A percentile compares a stretch with the other conserved stretches of the same genome.
These are phyloP conservation scores for Volucella bombylans DNA, from an alignment of 2,888 invertebrate genomes.

Conservation along the genomic window DNA sequence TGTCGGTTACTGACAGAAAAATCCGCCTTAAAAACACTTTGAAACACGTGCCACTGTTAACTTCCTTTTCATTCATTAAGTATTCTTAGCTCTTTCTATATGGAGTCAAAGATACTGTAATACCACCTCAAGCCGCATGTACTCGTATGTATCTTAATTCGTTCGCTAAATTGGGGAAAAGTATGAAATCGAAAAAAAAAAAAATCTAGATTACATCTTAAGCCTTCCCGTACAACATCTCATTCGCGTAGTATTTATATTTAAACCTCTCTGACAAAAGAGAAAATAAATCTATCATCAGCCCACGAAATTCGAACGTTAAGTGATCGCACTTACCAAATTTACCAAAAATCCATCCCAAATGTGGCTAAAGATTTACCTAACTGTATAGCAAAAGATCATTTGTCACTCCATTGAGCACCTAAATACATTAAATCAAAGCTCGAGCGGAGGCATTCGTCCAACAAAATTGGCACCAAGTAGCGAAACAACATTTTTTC, in stretches of 20 bases:
- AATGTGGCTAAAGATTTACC: conserved; percentile 26
- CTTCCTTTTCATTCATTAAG: conserved; percentile 13
- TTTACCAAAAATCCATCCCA: conserved; percentile 24
- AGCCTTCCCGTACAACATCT: conserved; percentile 50
- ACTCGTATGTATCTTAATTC: not conserved
- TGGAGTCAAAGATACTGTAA: conserved; percentile 6
- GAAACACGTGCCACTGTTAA: conserved; percentile 37
- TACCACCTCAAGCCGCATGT: not conserved
- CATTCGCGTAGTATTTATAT: conserved; percentile 1
- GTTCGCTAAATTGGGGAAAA: conserved; percentile 44
- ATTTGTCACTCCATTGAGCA: conserved; percentile 45
- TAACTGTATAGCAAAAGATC: conserved; percentile 51
- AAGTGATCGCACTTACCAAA: conserved; percentile 37
- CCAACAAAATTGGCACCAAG: conserved; percentile 8
- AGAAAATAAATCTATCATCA: conserved; percentile 20
- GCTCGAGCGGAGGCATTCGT: conserved; percentile 17
- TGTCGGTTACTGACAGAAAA: conserved; percentile 13
- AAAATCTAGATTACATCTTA: conserved; percentile 64
- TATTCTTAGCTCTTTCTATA: not conserved
- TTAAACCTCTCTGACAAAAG: conserved; percentile 7
- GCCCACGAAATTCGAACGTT: conserved; percentile 37
- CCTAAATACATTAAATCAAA: conserved; percentile 8
- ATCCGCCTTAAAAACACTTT: not conserved
- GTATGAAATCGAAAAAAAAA: conserved; percentile 4
- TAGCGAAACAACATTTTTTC: conserved; percentile 20